Percentiles rank a stretch among this genome's conserved stretches.
These are phyloP conservation scores for Tympanuchus pallidicinctus DNA, from an alignment of 2,113 vertebrate species.

Conservation along the genomic window DNA sequence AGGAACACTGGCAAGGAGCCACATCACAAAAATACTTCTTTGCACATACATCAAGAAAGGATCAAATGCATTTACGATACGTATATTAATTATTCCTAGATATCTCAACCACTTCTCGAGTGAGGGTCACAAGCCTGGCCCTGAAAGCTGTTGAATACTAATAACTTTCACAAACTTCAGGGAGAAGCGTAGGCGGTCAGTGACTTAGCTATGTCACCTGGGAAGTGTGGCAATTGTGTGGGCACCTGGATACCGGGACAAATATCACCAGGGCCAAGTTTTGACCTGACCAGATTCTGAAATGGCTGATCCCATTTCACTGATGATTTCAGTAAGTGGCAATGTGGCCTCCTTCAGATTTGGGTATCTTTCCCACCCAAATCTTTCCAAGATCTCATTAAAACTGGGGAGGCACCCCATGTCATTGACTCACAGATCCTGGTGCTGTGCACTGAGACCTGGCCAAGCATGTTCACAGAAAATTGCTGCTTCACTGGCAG, in stretches of 20 bases:
- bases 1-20: constrained; percentile 49
- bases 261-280: neutral
- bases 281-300: neutral
- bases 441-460: neutral
- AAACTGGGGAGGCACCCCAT: neutral
- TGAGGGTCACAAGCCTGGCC: neutral
- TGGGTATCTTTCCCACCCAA: neutral
- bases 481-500: neutral
- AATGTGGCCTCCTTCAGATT: neutral
- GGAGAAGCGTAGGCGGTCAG: neutral
- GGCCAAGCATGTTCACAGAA: neutral
- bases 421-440: neutral
- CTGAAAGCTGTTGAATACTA: neutral
- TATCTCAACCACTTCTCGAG: neutral
- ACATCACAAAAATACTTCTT: constrained; percentile 43
- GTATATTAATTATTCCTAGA: neutral
- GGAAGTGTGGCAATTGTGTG: neutral
- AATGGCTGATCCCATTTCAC: neutral
- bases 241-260: neutral
- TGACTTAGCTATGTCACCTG: neutral
- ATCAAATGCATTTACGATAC: neutral
- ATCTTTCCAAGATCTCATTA: neutral
- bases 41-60: neutral
- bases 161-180: neutral
- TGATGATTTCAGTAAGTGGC: neutral